These are phyloP conservation scores for Atethmia centrago DNA, from an alignment of 2,888 invertebrate genomes.

Conservation along the genomic window DNA sequence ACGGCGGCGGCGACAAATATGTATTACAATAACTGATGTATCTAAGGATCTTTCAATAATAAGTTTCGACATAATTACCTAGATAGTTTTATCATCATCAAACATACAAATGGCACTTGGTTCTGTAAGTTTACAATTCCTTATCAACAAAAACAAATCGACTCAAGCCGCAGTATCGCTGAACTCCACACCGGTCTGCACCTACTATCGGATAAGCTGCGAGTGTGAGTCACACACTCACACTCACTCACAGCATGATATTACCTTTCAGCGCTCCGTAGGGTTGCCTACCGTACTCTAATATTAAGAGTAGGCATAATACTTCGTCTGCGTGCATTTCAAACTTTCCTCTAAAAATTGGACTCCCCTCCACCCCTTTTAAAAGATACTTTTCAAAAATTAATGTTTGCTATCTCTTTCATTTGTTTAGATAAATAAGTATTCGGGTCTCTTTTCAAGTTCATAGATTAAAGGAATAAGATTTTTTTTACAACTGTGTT, in stretches of 20 bases:
- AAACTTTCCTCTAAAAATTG: neutral
- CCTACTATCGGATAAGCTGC: neutral
- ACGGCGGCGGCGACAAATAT: too few species aligned
- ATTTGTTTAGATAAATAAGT: neutral
- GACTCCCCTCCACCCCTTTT: neutral
- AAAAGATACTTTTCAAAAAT: neutral
- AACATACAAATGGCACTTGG: neutral
- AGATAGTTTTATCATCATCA: neutral
- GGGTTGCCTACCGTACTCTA: neutral
- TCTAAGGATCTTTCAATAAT: too few species aligned
- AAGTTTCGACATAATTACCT: neutral
- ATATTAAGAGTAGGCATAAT: neutral
- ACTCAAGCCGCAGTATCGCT: neutral
- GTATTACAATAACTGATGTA: too few species aligned
- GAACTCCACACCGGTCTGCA: neutral
- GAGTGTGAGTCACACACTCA: neutral
- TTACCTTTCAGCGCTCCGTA: conserved; percentile 13
- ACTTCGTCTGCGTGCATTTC: neutral
- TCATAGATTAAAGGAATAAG: neutral
- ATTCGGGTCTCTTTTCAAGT: neutral
- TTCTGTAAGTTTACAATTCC: neutral
- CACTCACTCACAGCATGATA: conserved; percentile 16
- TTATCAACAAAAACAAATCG: conserved; percentile 13
- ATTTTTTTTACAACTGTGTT: too few species aligned
- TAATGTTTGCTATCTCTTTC: neutral